A percentile compares a stretch with the other conserved stretches of the same genome.
These are phyloP conservation scores for Macaria liturata DNA, from an alignment of 2,888 invertebrate genomes.

Conservation along the genomic window DNA sequence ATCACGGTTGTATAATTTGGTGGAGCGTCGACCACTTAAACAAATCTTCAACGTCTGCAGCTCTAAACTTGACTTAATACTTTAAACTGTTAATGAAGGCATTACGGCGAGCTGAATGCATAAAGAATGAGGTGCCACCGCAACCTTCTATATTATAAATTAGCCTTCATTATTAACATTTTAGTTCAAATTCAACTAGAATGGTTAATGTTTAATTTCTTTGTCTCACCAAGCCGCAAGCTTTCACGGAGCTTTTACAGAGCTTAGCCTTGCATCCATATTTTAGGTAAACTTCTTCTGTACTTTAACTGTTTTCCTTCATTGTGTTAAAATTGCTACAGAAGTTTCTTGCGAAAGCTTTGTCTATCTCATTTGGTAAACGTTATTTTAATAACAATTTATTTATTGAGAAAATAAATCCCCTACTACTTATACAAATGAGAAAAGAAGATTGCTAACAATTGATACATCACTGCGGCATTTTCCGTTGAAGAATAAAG, in stretches of 20 bases:
- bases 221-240: neutral
- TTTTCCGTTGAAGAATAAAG: neutral
- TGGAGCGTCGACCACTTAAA: slow-evolving; percentile 58
- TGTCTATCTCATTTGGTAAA: too few relatives aligned
- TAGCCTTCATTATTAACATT: slow-evolving; percentile 58
- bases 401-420: too few relatives aligned
- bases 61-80: slow-evolving; percentile 77
- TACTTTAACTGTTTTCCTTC: too few relatives aligned
- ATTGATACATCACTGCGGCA: neutral
- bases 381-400: too few relatives aligned
- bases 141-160: slow-evolving; percentile 62
- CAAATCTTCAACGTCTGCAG: slow-evolving; percentile 67
- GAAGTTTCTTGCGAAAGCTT: too few relatives aligned
- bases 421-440: too few relatives aligned
- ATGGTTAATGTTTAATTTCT: slow-evolving; percentile 16
- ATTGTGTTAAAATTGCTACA: too few relatives aligned
- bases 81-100: slow-evolving; percentile 81
- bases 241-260: neutral
- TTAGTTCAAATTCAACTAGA: slow-evolving; percentile 31
- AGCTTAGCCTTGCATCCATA: neutral
- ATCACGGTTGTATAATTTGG: slow-evolving; percentile 46
- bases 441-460: too few relatives aligned
- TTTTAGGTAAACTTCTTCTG: neutral
- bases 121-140: slow-evolving; percentile 69
- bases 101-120: slow-evolving; percentile 79